phyloP scores from a whole-genome alignment of 1,140 invertebrate genomes.

The Hycleus phaleratus region DNA sequence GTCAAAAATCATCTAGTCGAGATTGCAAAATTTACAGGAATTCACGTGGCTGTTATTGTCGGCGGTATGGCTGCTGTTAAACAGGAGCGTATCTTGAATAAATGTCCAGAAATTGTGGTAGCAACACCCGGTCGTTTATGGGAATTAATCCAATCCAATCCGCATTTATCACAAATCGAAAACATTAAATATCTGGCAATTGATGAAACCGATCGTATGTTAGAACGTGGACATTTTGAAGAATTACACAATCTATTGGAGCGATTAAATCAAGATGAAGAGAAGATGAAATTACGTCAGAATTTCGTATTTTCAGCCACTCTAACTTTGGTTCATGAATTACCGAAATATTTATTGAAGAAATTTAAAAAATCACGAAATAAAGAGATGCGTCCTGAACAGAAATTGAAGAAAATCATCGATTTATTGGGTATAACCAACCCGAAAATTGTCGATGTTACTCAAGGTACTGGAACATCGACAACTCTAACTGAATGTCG shows the following conservation, averaged over 20 bases:
- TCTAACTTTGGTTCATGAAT: slow-evolving; percentile 79
- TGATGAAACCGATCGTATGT: slow-evolving; percentile 98
- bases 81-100: slow-evolving; percentile 77
- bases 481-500: slow-evolving; percentile 74
- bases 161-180: slow-evolving; percentile 63
- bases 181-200: slow-evolving; percentile 80
- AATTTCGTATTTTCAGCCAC: slow-evolving; percentile 98
- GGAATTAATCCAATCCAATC: slow-evolving; percentile 77
- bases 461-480: slow-evolving; percentile 68
- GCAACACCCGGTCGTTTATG: slow-evolving; percentile 93
- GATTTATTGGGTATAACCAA: slow-evolving; percentile 73
- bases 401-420: slow-evolving; percentile 66
- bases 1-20: slow-evolving; percentile 77
- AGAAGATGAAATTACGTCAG: slow-evolving; percentile 59
- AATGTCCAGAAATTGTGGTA: slow-evolving; percentile 86
- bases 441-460: slow-evolving; percentile 91
- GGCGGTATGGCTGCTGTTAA: slow-evolving; percentile 88
- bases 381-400: slow-evolving; percentile 51
- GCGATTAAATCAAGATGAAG: slow-evolving; percentile 64
- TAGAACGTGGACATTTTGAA: slow-evolving; percentile 93
- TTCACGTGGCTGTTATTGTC: slow-evolving; percentile 67
- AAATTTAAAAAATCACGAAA: slow-evolving; percentile 40
- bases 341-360: slow-evolving; percentile 67
- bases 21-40: slow-evolving; percentile 73
- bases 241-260: slow-evolving; percentile 81